These are phyloP conservation scores for Odocoileus hemionus DNA, from an alignment of 2,113 vertebrate species.

Conservation along the genomic window DNA sequence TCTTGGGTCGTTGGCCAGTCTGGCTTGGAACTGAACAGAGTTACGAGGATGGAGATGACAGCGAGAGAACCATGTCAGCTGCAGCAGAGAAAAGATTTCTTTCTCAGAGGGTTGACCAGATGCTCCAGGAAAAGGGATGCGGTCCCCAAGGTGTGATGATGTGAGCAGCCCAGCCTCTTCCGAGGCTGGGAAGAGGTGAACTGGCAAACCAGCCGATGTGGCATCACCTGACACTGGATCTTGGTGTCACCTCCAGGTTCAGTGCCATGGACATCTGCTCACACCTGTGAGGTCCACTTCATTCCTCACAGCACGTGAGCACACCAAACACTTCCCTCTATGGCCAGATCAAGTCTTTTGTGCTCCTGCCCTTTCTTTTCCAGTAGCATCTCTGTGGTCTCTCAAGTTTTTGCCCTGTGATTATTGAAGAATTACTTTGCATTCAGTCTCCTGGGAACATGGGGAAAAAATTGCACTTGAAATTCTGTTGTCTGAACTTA, in stretches of 20 bases:
- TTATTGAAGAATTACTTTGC: background rate
- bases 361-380: background rate
- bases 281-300: background rate
- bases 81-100: background rate
- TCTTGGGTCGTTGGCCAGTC: background rate
- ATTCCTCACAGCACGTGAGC: background rate
- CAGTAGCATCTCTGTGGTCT: background rate
- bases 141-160: slow-evolving; percentile 17
- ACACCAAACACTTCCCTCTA: background rate
- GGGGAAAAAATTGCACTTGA: background rate
- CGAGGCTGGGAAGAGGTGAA: background rate
- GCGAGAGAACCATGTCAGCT: background rate
- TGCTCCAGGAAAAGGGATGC: background rate
- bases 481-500: background rate
- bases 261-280: background rate
- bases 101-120: slow-evolving; percentile 3
- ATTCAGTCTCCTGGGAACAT: background rate
- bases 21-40: background rate
- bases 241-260: background rate
- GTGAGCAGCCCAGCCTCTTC: background rate
- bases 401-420: background rate
- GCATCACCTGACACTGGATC: background rate
- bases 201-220: background rate
- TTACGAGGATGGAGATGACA: background rate
- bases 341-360: background rate